Evolutionary conservation across 2,113 vertebrate species (phyloP).

Genomic region (Aldabrachelys gigantea): DNA sequence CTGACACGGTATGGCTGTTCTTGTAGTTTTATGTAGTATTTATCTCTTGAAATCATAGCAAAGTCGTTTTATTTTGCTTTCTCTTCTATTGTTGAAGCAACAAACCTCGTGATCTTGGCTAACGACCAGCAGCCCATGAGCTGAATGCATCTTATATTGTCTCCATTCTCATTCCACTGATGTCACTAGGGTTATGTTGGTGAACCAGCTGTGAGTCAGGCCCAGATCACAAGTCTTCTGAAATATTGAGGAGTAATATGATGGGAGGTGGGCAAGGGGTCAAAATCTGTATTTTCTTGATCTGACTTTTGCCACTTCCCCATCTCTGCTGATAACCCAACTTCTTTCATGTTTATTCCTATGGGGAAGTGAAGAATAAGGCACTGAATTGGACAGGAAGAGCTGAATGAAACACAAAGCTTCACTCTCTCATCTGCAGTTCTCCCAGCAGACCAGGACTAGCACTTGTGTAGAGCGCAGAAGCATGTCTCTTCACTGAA

Average conservation of each 20-base stretch:
- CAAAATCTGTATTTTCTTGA: not conserved
- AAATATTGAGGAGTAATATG: not conserved
- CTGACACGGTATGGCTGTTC: not conserved
- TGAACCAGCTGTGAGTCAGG: rapidly evolving
- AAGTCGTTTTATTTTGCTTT: not conserved
- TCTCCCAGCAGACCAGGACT: rapidly evolving
- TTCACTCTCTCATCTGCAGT: not conserved
- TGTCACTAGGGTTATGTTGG: rapidly evolving
- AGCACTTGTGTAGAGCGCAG: not conserved
- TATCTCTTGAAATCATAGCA: not conserved
- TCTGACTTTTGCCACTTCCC: rapidly evolving
- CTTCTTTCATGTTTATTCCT: not conserved
- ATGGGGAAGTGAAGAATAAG: not conserved
- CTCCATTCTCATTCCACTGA: not conserved
- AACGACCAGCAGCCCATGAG: not conserved
- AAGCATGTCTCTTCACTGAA: rapidly evolving
- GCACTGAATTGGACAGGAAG: rapidly evolving
- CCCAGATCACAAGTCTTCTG: rapidly evolving
- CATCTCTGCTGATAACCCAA: rapidly evolving
- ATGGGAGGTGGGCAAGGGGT: not conserved
- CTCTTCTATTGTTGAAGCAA: not conserved
- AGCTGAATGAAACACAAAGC: not conserved
- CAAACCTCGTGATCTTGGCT: not conserved
- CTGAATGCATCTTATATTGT: not conserved
- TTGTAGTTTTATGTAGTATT: not conserved